Percentiles rank a stretch among this genome's conserved stretches.
These are phyloP conservation scores for Dicranocentrus wangi DNA, from an alignment of 2,888 invertebrate species.

Conservation along the genomic window DNA sequence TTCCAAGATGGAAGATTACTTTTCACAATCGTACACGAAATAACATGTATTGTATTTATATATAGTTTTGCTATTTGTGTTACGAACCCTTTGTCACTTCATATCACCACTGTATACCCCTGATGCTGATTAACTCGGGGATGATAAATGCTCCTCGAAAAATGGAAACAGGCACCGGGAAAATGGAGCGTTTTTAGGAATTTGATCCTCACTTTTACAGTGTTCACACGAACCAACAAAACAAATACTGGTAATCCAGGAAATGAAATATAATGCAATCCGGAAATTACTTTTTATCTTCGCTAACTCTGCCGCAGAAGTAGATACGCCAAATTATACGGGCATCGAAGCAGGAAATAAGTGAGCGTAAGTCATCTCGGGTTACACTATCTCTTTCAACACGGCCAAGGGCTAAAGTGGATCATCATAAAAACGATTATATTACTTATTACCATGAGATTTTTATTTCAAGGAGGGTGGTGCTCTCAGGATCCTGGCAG, in stretches of 20 bases:
- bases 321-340: background rate
- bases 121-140: no score
- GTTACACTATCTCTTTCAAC: no score
- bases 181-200: no score
- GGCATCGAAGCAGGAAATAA: background rate
- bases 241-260: no score
- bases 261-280: background rate
- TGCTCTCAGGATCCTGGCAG: background rate
- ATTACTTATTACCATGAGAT: slow-evolving; percentile 46
- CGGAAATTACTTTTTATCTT: background rate
- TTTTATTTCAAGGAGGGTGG: slow-evolving; percentile 14
- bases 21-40: background rate
- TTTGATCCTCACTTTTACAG: no score
- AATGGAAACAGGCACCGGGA: no score
- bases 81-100: no score
- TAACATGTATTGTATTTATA: slow-evolving; percentile 7
- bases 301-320: no score
- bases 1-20: slow-evolving; percentile 1
- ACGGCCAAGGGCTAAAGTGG: slow-evolving; percentile 38
- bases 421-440: slow-evolving; percentile 57
- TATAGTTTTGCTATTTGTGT: no score
- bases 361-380: background rate
- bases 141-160: no score
- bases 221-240: no score
- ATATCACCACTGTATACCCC: no score